Conservation (phyloP, 1,140 invertebrate genomes). For the Yoshiicerus persimilis region DNA sequence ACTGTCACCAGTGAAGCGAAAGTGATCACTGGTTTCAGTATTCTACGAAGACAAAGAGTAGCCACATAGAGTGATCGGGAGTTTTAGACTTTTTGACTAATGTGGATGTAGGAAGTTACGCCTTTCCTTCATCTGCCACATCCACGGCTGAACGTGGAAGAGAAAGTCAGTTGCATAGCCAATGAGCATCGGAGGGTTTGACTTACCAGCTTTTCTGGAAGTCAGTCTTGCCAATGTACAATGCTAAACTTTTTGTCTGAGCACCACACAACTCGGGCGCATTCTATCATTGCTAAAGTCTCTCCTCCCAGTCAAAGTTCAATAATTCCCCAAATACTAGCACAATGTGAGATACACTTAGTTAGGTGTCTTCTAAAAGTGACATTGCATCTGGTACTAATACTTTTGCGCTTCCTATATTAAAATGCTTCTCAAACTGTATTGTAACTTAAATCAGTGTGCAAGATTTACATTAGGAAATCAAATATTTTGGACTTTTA, state of each 20-base stretch:
- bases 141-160: not conserved
- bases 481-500: too few species aligned
- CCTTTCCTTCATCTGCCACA: not conserved
- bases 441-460: too few species aligned
- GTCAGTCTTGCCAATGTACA: constrained; percentile 12
- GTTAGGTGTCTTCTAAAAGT: too few species aligned
- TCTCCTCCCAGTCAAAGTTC: not conserved
- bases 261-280: not conserved
- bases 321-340: not conserved
- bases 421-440: too few species aligned
- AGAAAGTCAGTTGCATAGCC: not conserved
- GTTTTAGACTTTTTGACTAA: not conserved
- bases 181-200: constrained; percentile 6
- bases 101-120: not conserved
- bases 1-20: too few species aligned
- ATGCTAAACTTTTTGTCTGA: not conserved
- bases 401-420: too few species aligned
- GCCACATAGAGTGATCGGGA: not conserved
- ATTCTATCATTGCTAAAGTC: not conserved
- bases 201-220: constrained; percentile 12
- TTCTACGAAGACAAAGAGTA: not conserved
- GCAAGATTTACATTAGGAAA: too few species aligned
- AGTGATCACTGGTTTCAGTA: not conserved
- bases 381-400: too few species aligned
- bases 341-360: too few species aligned